Base-by-base conservation (phyloP, 2,888 invertebrate species). In the Parnassius glacialis region DNA sequence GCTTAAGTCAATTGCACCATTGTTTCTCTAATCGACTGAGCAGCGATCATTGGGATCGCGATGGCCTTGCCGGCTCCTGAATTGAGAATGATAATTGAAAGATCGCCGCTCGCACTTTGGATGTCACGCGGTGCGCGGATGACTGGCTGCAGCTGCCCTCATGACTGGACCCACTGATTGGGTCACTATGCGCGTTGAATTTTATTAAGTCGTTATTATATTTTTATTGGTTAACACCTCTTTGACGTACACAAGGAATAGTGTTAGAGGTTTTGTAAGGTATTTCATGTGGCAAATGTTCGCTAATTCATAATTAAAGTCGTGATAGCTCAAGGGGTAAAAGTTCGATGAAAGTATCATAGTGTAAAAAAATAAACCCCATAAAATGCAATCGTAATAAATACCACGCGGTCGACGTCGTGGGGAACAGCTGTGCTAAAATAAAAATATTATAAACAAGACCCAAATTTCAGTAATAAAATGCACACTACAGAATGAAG, bases 1-100 rank as follows among this genome's bases (percentile, higher is more conserved):
- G 62, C 25, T 42, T 52, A 47, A 59, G 59, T 62, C 59, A 62
- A 62, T 62, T 62, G 58, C 52, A 52, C 44, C n/a, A 34, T 48
- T 34, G 47, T 13, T 74, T 70, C 72, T 76, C 68, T 78, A 80
- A 81, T 79, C 80, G 78, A 79, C 77, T 48, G 9, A 9, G 81
- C 78, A 78, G 71, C 71, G 64, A 71, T 74, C 74, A 47, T 48
- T 48, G 13, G 52, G 75, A 75, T 74, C 74, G 72, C 74, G 69
- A 74, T 75, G 85, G 80, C 85, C 85, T 86, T 85, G 87, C 74
- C 16, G 71, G 71, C 72, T 75, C 74, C 77, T 75, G 85, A 84
- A 86, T 87, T 85, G 87, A 85, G 81, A 75, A 79, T 78, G 78
- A 82, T 86, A 85, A 87, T 86, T 87, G 87, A 80, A 82, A 80